Evolutionary conservation across 2,797 vertebrate genomes (phyloP).

Genomic region (Enteromius paludinosus): DNA sequence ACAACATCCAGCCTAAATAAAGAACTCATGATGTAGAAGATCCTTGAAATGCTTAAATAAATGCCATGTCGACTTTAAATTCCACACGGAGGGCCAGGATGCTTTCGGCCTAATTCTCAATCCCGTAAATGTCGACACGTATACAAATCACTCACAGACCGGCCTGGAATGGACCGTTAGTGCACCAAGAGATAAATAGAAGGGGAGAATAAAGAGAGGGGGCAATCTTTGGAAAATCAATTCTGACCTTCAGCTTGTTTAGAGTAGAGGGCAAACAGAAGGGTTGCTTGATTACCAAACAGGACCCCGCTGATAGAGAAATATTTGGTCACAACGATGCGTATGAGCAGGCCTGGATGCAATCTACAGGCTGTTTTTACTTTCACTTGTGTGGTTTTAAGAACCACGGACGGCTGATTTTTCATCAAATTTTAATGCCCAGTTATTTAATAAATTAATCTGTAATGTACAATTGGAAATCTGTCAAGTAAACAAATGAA

Average conservation of each 20-base stretch:
- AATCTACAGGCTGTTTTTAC: neutral
- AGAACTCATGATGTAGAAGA: conserved; percentile 32
- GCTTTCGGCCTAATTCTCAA: conserved; percentile 50
- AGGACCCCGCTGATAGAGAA: neutral
- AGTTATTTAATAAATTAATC: neutral
- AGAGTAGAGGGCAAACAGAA: conserved; percentile 39
- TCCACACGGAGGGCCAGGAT: conserved; percentile 42
- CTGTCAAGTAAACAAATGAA: neutral
- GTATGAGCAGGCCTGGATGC: neutral
- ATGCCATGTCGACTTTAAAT: conserved; percentile 18
- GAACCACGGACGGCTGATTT: neutral
- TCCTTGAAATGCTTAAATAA: conserved; percentile 46
- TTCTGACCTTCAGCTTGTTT: conserved; percentile 52
- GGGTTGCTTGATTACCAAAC: conserved; percentile 34
- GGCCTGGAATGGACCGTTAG: neutral
- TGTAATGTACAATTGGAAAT: neutral
- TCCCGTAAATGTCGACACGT: conserved; percentile 53
- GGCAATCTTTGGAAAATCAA: conserved; percentile 42
- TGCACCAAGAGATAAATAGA: neutral
- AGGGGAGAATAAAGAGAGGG: conserved; percentile 17
- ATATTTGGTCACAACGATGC: neutral
- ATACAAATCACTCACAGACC: conserved; percentile 49
- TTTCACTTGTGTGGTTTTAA: neutral
- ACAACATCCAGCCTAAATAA: conserved; percentile 25
- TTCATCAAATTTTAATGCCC: neutral